A percentile compares a stretch with the other conserved stretches of the same genome.
Evolutionary conservation across 2,113 vertebrate genomes (phyloP).

Genomic region (Brienomyrus longianalis): DNA sequence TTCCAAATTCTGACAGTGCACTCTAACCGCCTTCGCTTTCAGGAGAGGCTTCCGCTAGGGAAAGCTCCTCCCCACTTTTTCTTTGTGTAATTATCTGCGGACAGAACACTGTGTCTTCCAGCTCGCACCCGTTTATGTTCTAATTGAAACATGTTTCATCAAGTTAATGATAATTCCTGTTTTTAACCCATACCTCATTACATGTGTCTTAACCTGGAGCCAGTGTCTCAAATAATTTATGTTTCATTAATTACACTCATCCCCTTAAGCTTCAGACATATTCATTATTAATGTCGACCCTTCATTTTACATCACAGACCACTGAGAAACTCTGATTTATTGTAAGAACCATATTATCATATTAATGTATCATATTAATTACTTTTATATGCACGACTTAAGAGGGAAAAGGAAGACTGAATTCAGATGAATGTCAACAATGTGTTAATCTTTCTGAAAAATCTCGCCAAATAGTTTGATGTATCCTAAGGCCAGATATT

Average conservation of each 20-base stretch:
- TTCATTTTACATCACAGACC: constrained; percentile 9
- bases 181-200: constrained; percentile 2
- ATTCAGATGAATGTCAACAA: background rate
- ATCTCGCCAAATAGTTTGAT: background rate
- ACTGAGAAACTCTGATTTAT: constrained; percentile 4
- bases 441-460: background rate
- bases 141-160: constrained; percentile 8
- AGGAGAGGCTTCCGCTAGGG: background rate
- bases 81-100: background rate
- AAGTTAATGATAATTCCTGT: background rate
- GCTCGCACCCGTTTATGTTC: background rate
- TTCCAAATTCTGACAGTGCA: background rate
- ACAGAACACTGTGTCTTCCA: background rate
- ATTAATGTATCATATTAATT: background rate
- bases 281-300: background rate
- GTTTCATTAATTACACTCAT: background rate
- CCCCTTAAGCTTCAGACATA: constrained; percentile 9
- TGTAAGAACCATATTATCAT: background rate
- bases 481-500: background rate
- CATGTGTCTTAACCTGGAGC: background rate
- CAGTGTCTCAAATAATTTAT: background rate
- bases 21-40: background rate
- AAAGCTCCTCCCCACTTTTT: background rate
- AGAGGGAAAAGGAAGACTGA: background rate
- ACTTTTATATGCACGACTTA: background rate